Conservation (phyloP, 2,797 vertebrate species). For the Pteropus rufus region DNA sequence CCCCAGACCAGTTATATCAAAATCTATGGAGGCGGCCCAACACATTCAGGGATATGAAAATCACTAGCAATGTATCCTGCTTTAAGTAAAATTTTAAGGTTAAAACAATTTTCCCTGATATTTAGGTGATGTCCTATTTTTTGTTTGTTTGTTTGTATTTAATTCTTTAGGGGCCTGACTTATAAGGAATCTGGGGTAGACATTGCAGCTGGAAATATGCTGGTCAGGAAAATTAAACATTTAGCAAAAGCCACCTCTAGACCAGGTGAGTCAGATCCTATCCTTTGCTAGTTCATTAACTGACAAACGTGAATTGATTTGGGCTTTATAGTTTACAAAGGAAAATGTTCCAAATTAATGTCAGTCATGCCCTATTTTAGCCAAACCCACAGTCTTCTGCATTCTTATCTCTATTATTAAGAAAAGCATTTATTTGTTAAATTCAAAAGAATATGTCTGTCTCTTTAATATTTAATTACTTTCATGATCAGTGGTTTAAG, state of each 20-base stretch:
- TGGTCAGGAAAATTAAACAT: slow-evolving; percentile 95
- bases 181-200: slow-evolving; percentile 98
- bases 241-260: slow-evolving; percentile 94
- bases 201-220: slow-evolving; percentile 94
- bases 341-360: background rate
- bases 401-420: background rate
- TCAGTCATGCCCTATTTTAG: background rate
- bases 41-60: background rate
- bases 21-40: background rate
- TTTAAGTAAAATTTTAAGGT: background rate
- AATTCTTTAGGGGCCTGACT: slow-evolving; percentile 88
- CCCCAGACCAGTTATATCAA: background rate
- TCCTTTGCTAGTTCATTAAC: background rate
- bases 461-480: background rate
- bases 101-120: background rate
- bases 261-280: slow-evolving; percentile 84
- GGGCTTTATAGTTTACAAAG: background rate
- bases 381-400: background rate
- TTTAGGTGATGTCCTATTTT: background rate
- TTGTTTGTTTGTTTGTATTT: background rate
- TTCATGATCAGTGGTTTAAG: background rate
- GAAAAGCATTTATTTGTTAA: background rate
- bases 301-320: background rate
- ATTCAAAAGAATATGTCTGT: background rate
- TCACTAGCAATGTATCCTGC: background rate